Conservation (phyloP, 1,140 invertebrate genomes). For the Conopomorpha cramerella region DNA sequence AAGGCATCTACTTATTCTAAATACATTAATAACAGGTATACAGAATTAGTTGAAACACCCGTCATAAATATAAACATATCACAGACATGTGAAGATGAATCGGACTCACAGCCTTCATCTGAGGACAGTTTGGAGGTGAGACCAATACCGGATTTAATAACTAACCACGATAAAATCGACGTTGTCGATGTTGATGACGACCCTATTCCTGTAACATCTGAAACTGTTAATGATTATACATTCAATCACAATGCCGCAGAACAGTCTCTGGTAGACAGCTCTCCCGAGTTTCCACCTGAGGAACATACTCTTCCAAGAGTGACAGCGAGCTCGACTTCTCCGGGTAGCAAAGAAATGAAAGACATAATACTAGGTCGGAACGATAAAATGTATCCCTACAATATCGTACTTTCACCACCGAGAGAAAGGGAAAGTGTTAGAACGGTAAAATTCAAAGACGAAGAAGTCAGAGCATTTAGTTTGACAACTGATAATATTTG, state of each 20-base stretch:
- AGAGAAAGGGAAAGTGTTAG: slow-evolving; percentile 20
- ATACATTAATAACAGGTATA: slow-evolving; percentile 24
- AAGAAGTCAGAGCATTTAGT: too few relatives aligned
- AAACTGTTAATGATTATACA: too few relatives aligned
- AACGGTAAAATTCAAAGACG: slow-evolving; percentile 31
- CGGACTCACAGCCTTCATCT: slow-evolving; percentile 41
- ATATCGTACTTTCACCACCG: slow-evolving; percentile 31
- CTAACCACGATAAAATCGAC: slow-evolving; percentile 21
- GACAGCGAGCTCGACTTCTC: slow-evolving; percentile 11
- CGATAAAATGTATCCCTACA: slow-evolving; percentile 34
- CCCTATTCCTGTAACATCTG: too few relatives aligned
- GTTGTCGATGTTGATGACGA: slow-evolving; percentile 3
- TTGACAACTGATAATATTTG: too few relatives aligned
- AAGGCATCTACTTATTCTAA: slow-evolving; percentile 25
- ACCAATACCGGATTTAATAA: slow-evolving; percentile 28
- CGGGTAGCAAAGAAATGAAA: slow-evolving; percentile 22
- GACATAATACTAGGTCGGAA: slow-evolving; percentile 39
- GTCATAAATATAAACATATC: slow-evolving; percentile 62
- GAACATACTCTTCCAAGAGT: slow-evolving; percentile 24
- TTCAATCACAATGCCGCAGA: too few relatives aligned
- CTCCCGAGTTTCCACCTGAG: slow-evolving; percentile 38
- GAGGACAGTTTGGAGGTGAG: slow-evolving; percentile 38
- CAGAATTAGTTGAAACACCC: too few relatives aligned
- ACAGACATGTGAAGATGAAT: slow-evolving; percentile 46
- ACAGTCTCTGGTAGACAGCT: too few relatives aligned